A percentile compares a stretch with the other conserved stretches of the same genome.
phyloP scores from a whole-genome alignment of 1,140 invertebrate species.

The Ceratina australensis region DNA sequence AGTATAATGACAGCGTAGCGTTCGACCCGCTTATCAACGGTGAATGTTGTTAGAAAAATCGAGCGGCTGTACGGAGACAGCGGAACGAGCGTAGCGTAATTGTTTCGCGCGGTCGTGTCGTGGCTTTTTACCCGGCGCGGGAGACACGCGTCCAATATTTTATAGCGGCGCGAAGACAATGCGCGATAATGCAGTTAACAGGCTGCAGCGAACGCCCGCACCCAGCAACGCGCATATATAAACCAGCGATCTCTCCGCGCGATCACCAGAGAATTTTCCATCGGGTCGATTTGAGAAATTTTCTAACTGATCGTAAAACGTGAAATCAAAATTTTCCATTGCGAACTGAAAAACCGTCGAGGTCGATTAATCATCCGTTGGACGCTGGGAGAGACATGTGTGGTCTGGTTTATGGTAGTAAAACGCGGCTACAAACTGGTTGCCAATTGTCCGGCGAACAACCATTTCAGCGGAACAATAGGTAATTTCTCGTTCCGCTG shows the following conservation, averaged over 20 bases:
- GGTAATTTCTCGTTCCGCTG: too few species aligned
- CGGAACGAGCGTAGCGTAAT: neutral
- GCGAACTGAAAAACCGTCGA: neutral
- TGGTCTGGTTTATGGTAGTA: constrained; percentile 38
- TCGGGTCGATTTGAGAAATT: constrained; percentile 2
- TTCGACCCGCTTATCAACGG: neutral
- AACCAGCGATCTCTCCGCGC: constrained; percentile 17
- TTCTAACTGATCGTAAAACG: neutral
- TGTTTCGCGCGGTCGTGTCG: neutral
- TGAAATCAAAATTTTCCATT: neutral
- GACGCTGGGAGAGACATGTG: neutral
- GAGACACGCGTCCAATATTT: constrained; percentile 27
- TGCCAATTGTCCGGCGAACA: neutral
- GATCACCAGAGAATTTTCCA: constrained; percentile 38
- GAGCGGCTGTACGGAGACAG: neutral
- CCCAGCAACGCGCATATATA: neutral
- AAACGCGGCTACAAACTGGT: neutral
- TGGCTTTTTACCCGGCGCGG: neutral
- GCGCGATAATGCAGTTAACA: constrained; percentile 43
- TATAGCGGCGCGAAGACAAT: constrained; percentile 35
- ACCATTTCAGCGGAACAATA: too few species aligned
- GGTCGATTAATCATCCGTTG: constrained; percentile 34
- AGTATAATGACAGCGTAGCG: neutral
- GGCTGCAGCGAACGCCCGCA: neutral
- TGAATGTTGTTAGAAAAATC: too few species aligned